Conservation (phyloP, 2,888 invertebrate species). For the Nemotelus nigrinus region DNA sequence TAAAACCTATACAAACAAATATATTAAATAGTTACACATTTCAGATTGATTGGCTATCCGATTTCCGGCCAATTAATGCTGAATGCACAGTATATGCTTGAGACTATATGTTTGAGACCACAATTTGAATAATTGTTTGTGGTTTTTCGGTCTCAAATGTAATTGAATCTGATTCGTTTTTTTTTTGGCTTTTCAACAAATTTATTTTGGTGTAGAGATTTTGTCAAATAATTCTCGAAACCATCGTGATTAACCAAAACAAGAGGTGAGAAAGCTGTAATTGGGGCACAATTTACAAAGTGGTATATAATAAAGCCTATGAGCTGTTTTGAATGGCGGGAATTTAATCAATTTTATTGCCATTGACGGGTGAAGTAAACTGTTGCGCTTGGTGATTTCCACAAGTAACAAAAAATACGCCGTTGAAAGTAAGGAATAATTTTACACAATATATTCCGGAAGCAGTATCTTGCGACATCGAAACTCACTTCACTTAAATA, state of each 20-base stretch:
- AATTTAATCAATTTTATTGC: background rate
- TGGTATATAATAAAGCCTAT: too few relatives aligned
- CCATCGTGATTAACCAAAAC: too few relatives aligned
- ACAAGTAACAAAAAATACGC: too few relatives aligned
- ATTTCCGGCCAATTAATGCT: conserved; percentile 34
- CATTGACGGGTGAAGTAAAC: too few relatives aligned
- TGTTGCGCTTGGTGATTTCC: too few relatives aligned
- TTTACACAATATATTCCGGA: background rate
- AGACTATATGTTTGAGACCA: background rate
- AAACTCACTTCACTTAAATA: conserved; percentile 34
- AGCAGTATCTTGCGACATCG: conserved; percentile 23
- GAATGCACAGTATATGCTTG: background rate
- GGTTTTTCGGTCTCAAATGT: conserved; percentile 10
- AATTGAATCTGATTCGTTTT: background rate
- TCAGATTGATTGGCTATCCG: conserved; percentile 38
- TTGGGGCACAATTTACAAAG: too few relatives aligned
- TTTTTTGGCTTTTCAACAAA: background rate
- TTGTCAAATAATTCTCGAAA: too few relatives aligned
- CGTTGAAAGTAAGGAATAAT: too few relatives aligned
- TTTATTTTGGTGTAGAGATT: background rate
- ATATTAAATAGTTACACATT: background rate
- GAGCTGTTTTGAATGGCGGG: background rate
- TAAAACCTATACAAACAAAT: too few relatives aligned
- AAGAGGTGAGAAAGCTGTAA: too few relatives aligned
- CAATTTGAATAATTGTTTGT: conserved; percentile 35